Evolutionary conservation across 2,888 invertebrate genomes (phyloP), one percentile per base, ranked within the genome.

Genomic region (Seira musarum): DNA sequence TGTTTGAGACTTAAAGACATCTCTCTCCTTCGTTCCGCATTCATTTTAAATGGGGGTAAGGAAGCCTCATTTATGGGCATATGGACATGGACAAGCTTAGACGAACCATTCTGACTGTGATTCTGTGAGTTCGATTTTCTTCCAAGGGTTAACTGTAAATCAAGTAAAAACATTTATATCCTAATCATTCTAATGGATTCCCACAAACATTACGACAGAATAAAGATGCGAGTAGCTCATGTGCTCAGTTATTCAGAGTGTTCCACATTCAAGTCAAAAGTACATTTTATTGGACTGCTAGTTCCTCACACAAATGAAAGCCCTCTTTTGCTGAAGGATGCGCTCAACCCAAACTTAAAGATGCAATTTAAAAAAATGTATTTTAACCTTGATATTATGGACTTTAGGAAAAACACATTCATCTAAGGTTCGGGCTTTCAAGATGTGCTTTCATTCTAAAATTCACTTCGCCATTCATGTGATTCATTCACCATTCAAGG

Each of bases 141-240:
- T 69, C 64, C 25, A 76, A 76, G 69, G 30, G 60, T 46, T 57
- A 6, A 6, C 61, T 61, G 53, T 77, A 77, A 78, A 78, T 71
- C 78, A 71, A 60, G 66, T 24, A 61, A 64, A 71, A 65, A 24
- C 78, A 60, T 78, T 78, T 76, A 76, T 66, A n/a, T 66, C 70
- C 60, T 78, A 71, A 78, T 78, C 78, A 78, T 78, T 64, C 78
- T 78, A 78, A 78, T 78, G 78, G 78, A 66, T 77, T 77, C 65
- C 61, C 2, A 15, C 49, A 13, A 49, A 49, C 49, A 49, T 49
- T 49, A 13, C 40, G 40, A n/a, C 8, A 30, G 30, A 30, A 30
- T 30, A 30, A 30, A 30, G 30, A 30, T 30, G n/a, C n/a, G 30
- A 30, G 30, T 30, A 30, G 30, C 30, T 30, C 30, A 30, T 30